phyloP scores from a whole-genome alignment of 2,888 invertebrate genomes.

The Choreutis nemorana region DNA sequence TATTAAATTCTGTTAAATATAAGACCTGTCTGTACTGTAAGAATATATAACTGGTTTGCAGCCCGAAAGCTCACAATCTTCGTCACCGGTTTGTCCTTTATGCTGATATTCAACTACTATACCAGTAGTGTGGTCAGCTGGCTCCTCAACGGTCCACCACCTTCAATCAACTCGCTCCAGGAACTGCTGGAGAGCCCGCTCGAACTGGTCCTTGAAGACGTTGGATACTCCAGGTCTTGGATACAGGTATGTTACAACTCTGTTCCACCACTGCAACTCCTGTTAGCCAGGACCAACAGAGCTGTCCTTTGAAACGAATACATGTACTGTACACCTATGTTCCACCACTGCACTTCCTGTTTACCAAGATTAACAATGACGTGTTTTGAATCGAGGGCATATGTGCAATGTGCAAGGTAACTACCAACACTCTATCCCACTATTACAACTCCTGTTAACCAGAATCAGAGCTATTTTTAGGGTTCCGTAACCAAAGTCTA shows the following conservation, averaged over 20 bases:
- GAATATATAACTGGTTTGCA: conserved; percentile 12
- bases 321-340: too few species aligned
- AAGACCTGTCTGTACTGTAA: neutral
- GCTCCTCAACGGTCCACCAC: conserved; percentile 56
- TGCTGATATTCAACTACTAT: conserved; percentile 65
- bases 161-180: conserved; percentile 49
- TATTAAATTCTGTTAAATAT: neutral
- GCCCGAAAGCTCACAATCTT: conserved; percentile 36
- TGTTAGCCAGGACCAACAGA: too few species aligned
- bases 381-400: too few species aligned
- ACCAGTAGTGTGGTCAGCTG: conserved; percentile 68
- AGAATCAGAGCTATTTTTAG: too few species aligned
- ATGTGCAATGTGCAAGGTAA: too few species aligned
- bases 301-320: too few species aligned
- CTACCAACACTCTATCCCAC: too few species aligned
- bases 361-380: too few species aligned
- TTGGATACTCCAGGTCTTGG: conserved; percentile 53
- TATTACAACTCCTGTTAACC: too few species aligned
- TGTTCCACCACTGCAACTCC: too few species aligned
- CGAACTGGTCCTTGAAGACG: conserved; percentile 53
- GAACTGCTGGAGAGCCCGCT: conserved; percentile 59
- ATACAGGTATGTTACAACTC: conserved; percentile 22
- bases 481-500: too few species aligned
- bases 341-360: too few species aligned
- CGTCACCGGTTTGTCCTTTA: conserved; percentile 38